Evolutionary conservation across 2,797 vertebrate genomes (phyloP), one percentile per base, ranked within the genome.

Genomic region (Micromesistius poutassou): DNA sequence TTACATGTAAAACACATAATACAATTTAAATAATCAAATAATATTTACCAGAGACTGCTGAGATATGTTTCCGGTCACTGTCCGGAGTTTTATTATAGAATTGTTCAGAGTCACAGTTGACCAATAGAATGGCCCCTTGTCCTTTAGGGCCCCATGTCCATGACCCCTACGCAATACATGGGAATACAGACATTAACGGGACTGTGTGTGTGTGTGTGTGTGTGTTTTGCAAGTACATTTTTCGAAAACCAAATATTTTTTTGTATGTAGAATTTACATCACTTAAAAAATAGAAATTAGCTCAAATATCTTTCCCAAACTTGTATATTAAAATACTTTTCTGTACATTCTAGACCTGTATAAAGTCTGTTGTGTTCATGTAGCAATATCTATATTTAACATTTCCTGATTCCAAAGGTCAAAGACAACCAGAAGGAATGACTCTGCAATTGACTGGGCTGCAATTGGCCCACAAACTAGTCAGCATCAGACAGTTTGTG

Each of bases 91-190:
- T 92, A 2, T 0, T 1, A 19, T 50, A 86, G 0, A 0, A 4
- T 3, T 38, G 76, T 84, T 98, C 97, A 0, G 89, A 90, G 91
- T 98, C 97, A 0, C 97, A 98, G 91, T 98, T 98, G 82, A 98
- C 97, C 87, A 98, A 80, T 7, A 98, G 86, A 83, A 98, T 74
- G 0, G 97, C 96, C 0, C 97, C 97, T 0, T 96, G 92, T 0
- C 96, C 96, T 0, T 93, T 66, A 0, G 95, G 92, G 35, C 97
- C 97, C 96, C 96, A 98, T 0, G 88, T 93, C 97, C 97, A 98
- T 19, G 92, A 92, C 71, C 86, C 94, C 97, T 98, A 78, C 2
- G 25, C n/a, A 2, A 0, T 70, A 22, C 4, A 76, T 38, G 33
- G 10, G 7, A 70, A 71, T 13, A 80, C 31, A 86, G 1, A 13